Base-by-base conservation (phyloP, 2,797 vertebrate genomes). In the Sphenodon punctatus region DNA sequence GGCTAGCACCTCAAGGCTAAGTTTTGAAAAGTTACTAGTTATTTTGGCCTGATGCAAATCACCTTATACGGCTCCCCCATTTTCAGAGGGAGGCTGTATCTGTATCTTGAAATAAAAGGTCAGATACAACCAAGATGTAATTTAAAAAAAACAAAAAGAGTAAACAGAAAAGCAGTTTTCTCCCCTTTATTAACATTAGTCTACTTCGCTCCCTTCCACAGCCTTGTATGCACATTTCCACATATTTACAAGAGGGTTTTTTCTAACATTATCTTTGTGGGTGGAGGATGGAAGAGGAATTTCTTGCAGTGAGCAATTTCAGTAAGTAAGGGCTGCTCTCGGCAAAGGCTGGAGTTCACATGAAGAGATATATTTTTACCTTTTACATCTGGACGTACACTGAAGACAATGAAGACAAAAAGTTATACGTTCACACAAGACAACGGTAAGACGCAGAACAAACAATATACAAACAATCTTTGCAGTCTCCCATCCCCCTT, bases 201-300 rank as follows among this genome's bases (percentile, higher is more conserved):
- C 10, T 43, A 20, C 22, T 63, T 46, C 64, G 16, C 5, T 4
- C 58, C 19, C 13, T 81, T 77, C 69, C 67, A 38, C 30, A 51
- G 36, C 7, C 53, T 22, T 46, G 45, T 46, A 23, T 6, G 5
- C 8, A 5, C n/a, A 67, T n/a, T 48, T 6, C 13, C 8, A 48
- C 1, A 4, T 20, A 53, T 51, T 51, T 14, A 3, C 45, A 6
- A 75, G 2, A 66, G 13, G 64, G 60, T 9, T 34, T 4, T 14
- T n/a, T n/a, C n/a, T n/a, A n/a, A n/a, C n/a, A n/a, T 13, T 32
- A 6, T 16, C 9, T 53, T 1, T 9, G 1, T 2, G 12, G 13
- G 60, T 63, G 69, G 69, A 64, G 56, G 76, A 67, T 32, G 36
- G 77, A 72, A 32, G 15, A 3, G 0, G 7, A 0, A 0, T 0